Conservation (phyloP, 2,113 vertebrate genomes). For the Phyllostomus hastatus region DNA sequence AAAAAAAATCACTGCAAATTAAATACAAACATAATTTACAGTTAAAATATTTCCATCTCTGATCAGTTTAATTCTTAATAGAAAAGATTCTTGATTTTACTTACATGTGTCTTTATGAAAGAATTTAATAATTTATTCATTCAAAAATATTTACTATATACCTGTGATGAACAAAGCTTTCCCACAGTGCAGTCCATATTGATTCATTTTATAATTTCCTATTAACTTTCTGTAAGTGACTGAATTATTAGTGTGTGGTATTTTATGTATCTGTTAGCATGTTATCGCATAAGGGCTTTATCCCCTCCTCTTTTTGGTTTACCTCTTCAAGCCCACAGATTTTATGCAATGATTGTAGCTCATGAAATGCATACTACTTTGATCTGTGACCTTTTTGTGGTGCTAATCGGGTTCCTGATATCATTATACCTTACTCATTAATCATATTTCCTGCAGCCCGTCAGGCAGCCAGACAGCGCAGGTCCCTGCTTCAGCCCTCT, state of each 20-base stretch:
- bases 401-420: constrained; percentile 96
- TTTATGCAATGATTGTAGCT: constrained; percentile 80
- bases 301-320: constrained; percentile 75
- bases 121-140: not conserved
- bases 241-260: constrained; percentile 24
- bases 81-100: not conserved
- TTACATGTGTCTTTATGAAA: not conserved
- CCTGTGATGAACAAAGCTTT: not conserved
- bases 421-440: constrained; percentile 94
- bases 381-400: constrained; percentile 95
- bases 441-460: constrained; percentile 90
- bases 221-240: constrained; percentile 55
- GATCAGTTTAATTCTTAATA: constrained; percentile 2
- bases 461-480: constrained; percentile 83
- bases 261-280: constrained; percentile 72
- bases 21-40: constrained; percentile 26
- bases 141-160: not conserved
- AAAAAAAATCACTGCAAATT: constrained; percentile 30
- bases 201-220: constrained; percentile 57
- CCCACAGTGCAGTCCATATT: not conserved
- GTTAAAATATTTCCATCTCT: not conserved
- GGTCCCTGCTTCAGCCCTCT: constrained; percentile 81
- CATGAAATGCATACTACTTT: constrained; percentile 90
- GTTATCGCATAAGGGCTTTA: constrained; percentile 61
- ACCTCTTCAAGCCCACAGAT: constrained; percentile 78